Percentiles rank a stretch among this genome's conserved stretches.
These are phyloP conservation scores for Amblyraja radiata DNA, from an alignment of 2,797 vertebrate species.

Conservation along the genomic window DNA sequence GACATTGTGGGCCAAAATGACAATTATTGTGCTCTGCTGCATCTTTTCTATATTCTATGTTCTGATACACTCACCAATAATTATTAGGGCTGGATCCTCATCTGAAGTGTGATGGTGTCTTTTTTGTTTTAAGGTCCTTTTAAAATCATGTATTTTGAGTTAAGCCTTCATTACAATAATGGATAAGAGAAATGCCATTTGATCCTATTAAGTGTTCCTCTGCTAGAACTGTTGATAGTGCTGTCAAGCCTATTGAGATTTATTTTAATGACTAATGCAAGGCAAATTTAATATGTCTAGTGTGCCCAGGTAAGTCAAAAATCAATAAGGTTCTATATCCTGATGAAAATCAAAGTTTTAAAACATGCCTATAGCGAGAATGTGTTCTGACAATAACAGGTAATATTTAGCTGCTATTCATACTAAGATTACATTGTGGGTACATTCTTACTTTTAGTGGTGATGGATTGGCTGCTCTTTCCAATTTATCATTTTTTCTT, in stretches of 20 bases:
- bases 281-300: background rate
- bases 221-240: background rate
- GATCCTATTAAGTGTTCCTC: background rate
- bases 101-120: background rate
- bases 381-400: background rate
- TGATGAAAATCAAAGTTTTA: background rate
- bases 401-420: background rate
- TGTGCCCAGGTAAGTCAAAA: background rate
- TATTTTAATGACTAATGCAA: background rate
- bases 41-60: background rate
- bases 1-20: too few species aligned
- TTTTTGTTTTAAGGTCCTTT: background rate
- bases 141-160: background rate
- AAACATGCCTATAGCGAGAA: background rate
- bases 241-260: background rate
- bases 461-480: background rate
- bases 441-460: background rate
- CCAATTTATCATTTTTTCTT: background rate
- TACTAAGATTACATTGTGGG: background rate
- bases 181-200: background rate
- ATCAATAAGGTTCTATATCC: constrained; percentile 1
- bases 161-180: background rate
- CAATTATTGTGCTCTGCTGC: too few species aligned
- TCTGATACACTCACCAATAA: background rate
- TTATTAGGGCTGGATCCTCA: background rate